Conservation (phyloP, 2,888 invertebrate genomes). For the Epinotia ramella region DNA sequence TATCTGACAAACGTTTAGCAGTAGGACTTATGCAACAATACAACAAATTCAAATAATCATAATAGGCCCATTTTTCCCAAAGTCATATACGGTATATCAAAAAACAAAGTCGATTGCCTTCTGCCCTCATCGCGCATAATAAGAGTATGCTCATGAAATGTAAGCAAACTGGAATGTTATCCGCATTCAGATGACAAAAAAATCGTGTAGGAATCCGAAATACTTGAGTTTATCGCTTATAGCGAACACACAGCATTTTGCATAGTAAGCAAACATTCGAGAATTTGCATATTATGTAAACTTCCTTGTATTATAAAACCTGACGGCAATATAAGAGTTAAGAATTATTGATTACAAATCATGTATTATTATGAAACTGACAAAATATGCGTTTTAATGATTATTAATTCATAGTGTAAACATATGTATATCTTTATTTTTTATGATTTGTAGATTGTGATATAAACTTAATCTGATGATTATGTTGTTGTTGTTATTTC, state of each 20-base stretch:
- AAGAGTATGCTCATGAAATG: not conserved
- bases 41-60: no score
- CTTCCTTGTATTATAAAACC: constrained; percentile 14
- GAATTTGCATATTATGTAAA: constrained; percentile 18
- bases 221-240: constrained; percentile 14
- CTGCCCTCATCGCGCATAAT: not conserved
- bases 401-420: not conserved
- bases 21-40: no score
- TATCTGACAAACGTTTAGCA: no score
- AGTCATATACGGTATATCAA: not conserved
- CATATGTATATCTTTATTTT: not conserved
- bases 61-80: no score
- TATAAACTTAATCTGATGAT: not conserved
- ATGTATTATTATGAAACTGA: not conserved
- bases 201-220: constrained; percentile 38
- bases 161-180: constrained; percentile 16
- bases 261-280: constrained; percentile 13
- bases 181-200: constrained; percentile 27
- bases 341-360: not conserved
- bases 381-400: not conserved
- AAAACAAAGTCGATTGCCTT: not conserved
- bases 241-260: constrained; percentile 17
- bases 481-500: constrained; percentile 4
- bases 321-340: not conserved
- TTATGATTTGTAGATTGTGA: not conserved